phyloP scores from a whole-genome alignment of 1,140 invertebrate genomes.

The Aphaenogaster rudis region DNA sequence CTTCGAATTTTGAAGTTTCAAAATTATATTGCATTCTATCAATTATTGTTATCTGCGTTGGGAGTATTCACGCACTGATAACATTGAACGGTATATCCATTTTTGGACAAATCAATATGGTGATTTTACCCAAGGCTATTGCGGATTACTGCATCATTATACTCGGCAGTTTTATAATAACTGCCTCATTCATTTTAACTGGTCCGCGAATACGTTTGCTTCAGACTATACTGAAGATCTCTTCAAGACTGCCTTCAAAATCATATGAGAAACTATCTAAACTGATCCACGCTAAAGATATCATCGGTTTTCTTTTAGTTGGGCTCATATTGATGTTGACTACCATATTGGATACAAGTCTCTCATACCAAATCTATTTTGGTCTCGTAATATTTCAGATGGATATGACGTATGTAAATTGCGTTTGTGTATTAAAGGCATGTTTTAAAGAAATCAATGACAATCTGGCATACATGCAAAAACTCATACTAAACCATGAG shows the following conservation, averaged over 20 bases:
- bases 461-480: slow-evolving; percentile 68
- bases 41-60: slow-evolving; percentile 35
- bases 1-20: slow-evolving; percentile 35
- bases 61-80: background rate
- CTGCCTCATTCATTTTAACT: slow-evolving; percentile 59
- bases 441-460: slow-evolving; percentile 78
- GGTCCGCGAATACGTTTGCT: slow-evolving; percentile 67
- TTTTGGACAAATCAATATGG: slow-evolving; percentile 14
- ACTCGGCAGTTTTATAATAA: slow-evolving; percentile 31
- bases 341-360: background rate
- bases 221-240: slow-evolving; percentile 59
- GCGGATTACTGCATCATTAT: slow-evolving; percentile 70
- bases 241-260: background rate
- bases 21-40: slow-evolving; percentile 50
- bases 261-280: slow-evolving; percentile 70
- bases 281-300: slow-evolving; percentile 78
- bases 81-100: slow-evolving; percentile 71
- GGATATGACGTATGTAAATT: slow-evolving; percentile 80
- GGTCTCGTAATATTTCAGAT: slow-evolving; percentile 70
- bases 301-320: slow-evolving; percentile 72
- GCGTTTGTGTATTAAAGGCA: slow-evolving; percentile 52
- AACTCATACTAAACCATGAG: slow-evolving; percentile 59
- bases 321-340: slow-evolving; percentile 21
- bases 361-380: slow-evolving; percentile 48
- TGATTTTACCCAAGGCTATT: slow-evolving; percentile 64